Conservation (phyloP, 1,140 invertebrate species). For the Dolichoris vasculosae region DNA sequence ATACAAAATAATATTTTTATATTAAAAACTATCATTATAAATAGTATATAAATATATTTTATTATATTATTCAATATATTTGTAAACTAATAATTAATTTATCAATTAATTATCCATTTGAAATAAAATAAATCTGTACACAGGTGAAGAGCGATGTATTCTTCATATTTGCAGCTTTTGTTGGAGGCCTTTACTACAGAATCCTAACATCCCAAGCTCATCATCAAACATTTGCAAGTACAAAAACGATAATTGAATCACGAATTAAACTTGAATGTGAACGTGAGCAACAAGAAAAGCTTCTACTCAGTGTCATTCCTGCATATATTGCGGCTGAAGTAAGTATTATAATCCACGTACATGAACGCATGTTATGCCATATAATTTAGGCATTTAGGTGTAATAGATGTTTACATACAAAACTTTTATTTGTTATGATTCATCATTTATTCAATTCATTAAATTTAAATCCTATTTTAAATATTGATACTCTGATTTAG, state of each 20-base stretch:
- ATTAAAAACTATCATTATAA: too few species aligned
- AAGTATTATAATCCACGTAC: background rate
- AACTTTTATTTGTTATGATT: too few species aligned
- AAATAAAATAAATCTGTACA: background rate
- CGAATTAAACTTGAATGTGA: conserved; percentile 94
- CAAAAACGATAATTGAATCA: conserved; percentile 92
- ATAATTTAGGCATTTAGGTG: too few species aligned
- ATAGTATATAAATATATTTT: too few species aligned
- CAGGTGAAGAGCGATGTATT: conserved; percentile 86
- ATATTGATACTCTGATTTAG: too few species aligned
- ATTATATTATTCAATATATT: too few species aligned
- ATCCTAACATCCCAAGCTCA: conserved; percentile 90
- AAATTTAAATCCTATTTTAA: too few species aligned
- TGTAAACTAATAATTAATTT: too few species aligned
- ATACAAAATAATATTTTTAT: too few species aligned
- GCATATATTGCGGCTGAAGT: conserved; percentile 94
- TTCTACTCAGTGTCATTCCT: conserved; percentile 93
- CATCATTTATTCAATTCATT: too few species aligned
- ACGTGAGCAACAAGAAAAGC: conserved; percentile 92
- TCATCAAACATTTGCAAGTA: conserved; percentile 89
- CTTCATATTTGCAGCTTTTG: conserved; percentile 84
- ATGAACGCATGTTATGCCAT: background rate
- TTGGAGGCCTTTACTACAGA: conserved; percentile 90
- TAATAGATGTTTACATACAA: too few species aligned
- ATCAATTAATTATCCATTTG: background rate